Base-by-base conservation (phyloP, 1,140 invertebrate genomes). In the Heliconius eleuchia region DNA sequence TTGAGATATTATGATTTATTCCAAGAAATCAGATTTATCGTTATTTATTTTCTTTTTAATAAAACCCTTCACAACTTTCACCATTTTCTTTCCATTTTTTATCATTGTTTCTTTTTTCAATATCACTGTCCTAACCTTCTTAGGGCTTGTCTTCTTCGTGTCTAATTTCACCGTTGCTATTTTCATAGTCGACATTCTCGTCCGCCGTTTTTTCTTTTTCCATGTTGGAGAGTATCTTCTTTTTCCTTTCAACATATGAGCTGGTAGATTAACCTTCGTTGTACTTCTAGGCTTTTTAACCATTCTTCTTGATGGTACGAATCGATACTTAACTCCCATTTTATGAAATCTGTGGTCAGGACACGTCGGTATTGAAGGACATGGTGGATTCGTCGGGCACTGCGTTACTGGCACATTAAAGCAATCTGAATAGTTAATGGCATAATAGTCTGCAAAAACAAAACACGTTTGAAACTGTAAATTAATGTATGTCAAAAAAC, bases 341-440 rank as follows among this genome's bases (percentile, higher is more conserved):
- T 76, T 80, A 50, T 86, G 83, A 30, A 73, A 82, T 18, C 46
- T 79, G 42, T 86, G 83, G 34, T 85, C 66, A 23, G 82, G 82
- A 39, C 84, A 84, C 19, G 82, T 77, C 30, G 85, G 85, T 16
- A 34, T 76, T 16, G 82, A 83, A 30, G 84, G 85, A 27, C 84
- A 83, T 5, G 81, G 80, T 30, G 78, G 55, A 71, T 34, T 42
- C 0, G 82, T 55, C 8, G 86, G 86, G 60, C 86, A 87, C 2
- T 72, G 77, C 19, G 66, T 82, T 2, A 77, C 57, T 23, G 78
- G 77, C 19, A 79, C 30, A 50, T 78, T 76, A 74, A 89, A 90
- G 73, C 88, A 89, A 30, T 89, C 88, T 0, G 85, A 82, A 75
- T 91, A 89, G 39, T 91, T 88, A 66, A 85, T 78, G 23, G 85